These are phyloP conservation scores for Protosalanx chinensis DNA, from an alignment of 2,797 vertebrate genomes.

Conservation along the genomic window DNA sequence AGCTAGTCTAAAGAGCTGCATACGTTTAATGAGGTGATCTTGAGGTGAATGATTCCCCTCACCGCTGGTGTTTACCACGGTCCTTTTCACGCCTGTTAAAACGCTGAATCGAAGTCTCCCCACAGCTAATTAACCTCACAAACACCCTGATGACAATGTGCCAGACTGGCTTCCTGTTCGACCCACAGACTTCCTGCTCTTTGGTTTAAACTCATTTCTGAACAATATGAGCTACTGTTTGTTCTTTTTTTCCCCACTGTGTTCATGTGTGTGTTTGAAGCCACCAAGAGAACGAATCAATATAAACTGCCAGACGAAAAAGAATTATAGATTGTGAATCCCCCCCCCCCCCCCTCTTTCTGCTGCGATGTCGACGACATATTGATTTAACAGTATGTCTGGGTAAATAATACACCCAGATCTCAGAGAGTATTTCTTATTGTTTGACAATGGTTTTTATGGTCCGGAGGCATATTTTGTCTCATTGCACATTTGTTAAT, in stretches of 20 bases:
- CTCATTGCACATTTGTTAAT: slow-evolving; percentile 48
- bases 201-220: slow-evolving; percentile 1
- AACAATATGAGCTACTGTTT: not conserved
- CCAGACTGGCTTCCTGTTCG: slow-evolving; percentile 3
- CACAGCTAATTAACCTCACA: slow-evolving; percentile 33
- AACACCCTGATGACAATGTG: slow-evolving; percentile 5
- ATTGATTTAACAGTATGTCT: slow-evolving; percentile 47
- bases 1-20: no score
- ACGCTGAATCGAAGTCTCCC: slow-evolving; percentile 2
- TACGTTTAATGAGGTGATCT: no score
- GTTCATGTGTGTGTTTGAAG: not conserved
- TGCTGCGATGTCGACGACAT: slow-evolving; percentile 33
- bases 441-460: slow-evolving; percentile 47
- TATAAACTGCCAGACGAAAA: slow-evolving; percentile 3
- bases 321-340: slow-evolving; percentile 19
- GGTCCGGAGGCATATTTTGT: slow-evolving; percentile 27
- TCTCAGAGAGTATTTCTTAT: slow-evolving; percentile 40
- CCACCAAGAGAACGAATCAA: not conserved
- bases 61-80: no score
- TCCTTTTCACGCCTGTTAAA: not conserved
- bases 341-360: slow-evolving; percentile 21
- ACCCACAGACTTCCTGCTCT: slow-evolving; percentile 3
- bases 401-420: slow-evolving; percentile 34
- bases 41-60: no score
- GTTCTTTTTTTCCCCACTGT: not conserved